Evolutionary conservation across 2,113 vertebrate genomes (phyloP).

Genomic region (Ceyx melanurus): DNA sequence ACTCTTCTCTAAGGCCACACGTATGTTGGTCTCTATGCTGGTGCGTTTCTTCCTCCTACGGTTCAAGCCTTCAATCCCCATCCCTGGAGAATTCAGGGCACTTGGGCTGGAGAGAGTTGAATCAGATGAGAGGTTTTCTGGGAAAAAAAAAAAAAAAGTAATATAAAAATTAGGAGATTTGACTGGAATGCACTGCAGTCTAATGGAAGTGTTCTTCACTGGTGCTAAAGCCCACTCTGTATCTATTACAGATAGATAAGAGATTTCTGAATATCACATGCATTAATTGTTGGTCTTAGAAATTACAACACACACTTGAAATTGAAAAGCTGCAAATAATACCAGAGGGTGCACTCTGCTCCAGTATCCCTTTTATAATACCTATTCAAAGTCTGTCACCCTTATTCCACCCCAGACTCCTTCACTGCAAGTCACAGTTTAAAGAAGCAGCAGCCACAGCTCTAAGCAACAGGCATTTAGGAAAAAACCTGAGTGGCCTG

Average conservation of each 20-base stretch:
- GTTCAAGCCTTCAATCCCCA: constrained; percentile 95
- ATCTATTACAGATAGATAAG: not conserved
- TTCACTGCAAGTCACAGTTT: not conserved
- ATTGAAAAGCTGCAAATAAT: not conserved
- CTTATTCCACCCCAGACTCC: not conserved
- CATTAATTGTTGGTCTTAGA: not conserved
- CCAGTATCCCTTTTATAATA: not conserved
- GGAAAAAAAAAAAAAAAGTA: constrained; percentile 55
- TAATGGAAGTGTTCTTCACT: not conserved
- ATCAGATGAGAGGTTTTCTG: constrained; percentile 98
- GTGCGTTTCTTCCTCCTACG: constrained; percentile 99
- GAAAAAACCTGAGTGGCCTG: not conserved
- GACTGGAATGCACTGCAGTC: not conserved
- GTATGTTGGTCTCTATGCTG: constrained; percentile 99
- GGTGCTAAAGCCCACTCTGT: not conserved
- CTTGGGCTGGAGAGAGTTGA: constrained; percentile 93
- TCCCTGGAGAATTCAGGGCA: constrained; percentile 91
- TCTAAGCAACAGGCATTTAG: not conserved
- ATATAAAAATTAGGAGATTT: not conserved
- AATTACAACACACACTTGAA: not conserved
- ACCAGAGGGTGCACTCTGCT: not conserved
- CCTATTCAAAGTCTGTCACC: not conserved
- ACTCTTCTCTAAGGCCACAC: constrained; percentile 99
- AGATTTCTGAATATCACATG: not conserved
- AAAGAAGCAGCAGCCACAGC: not conserved